Conservation (phyloP, 2,888 invertebrate species). For the Ceratothoa steindachneri region DNA sequence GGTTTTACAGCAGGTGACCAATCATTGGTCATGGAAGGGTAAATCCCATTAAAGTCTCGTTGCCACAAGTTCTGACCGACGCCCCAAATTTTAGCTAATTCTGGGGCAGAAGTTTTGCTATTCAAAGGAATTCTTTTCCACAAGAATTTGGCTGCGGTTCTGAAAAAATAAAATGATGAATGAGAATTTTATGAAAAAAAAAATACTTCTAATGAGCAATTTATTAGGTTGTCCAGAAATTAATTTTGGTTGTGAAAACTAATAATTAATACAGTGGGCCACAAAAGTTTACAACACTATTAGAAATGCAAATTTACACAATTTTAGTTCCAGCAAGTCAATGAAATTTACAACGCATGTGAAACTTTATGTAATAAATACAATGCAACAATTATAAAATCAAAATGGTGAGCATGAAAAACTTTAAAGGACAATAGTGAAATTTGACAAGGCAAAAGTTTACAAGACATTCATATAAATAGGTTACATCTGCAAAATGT, state of each 20-base stretch:
- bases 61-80: slow-evolving; percentile 82
- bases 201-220: background rate
- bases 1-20: slow-evolving; percentile 77
- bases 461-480: too few relatives aligned
- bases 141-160: slow-evolving; percentile 83
- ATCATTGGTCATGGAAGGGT: slow-evolving; percentile 65
- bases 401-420: too few relatives aligned
- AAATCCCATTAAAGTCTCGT: slow-evolving; percentile 75
- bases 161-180: slow-evolving; percentile 54
- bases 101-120: slow-evolving; percentile 67
- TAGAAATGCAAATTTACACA: too few relatives aligned
- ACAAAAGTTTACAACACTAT: background rate
- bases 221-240: background rate
- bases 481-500: too few relatives aligned
- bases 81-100: slow-evolving; percentile 72
- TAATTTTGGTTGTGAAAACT: background rate
- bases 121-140: slow-evolving; percentile 84
- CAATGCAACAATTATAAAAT: too few relatives aligned
- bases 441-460: too few relatives aligned
- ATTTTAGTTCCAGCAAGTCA: too few relatives aligned
- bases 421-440: too few relatives aligned
- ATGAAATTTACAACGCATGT: too few relatives aligned
- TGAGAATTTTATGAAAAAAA: background rate
- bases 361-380: too few relatives aligned
- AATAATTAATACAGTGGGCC: too few relatives aligned